A percentile compares a stretch with the other conserved stretches of the same genome.
Conservation (phyloP, 2,797 vertebrate genomes). For the Sebastes ruberrimus region DNA sequence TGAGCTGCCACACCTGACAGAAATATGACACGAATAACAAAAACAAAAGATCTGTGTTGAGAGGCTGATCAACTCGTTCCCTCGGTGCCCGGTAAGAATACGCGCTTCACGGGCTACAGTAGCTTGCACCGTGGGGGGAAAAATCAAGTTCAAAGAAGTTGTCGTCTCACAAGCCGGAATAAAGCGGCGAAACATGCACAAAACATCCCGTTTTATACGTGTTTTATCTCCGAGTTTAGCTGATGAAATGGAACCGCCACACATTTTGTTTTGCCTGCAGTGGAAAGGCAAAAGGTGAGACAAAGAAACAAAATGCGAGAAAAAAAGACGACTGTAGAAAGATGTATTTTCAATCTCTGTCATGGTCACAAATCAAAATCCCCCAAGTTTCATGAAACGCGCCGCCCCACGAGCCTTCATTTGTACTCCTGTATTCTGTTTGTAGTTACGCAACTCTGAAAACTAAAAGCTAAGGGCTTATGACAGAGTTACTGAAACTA, state of each 20-base stretch:
- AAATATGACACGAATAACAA: slow-evolving; percentile 75
- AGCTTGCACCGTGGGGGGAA: slow-evolving; percentile 52
- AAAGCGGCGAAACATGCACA: slow-evolving; percentile 72
- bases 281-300: slow-evolving; percentile 80
- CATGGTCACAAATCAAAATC: slow-evolving; percentile 75
- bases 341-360: slow-evolving; percentile 70
- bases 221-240: slow-evolving; percentile 76
- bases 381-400: slow-evolving; percentile 63
- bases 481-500: slow-evolving; percentile 69
- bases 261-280: slow-evolving; percentile 81
- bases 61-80: slow-evolving; percentile 69
- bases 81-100: slow-evolving; percentile 60
- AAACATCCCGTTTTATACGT: slow-evolving; percentile 68
- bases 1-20: slow-evolving; percentile 82
- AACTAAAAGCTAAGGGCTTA: slow-evolving; percentile 64
- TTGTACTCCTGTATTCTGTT: slow-evolving; percentile 71
- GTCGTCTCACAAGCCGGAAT: slow-evolving; percentile 69
- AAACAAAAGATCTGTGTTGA: slow-evolving; percentile 70
- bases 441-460: slow-evolving; percentile 60
- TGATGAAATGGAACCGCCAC: slow-evolving; percentile 71
- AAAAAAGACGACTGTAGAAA: slow-evolving; percentile 43
- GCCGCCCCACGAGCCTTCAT: slow-evolving; percentile 48
- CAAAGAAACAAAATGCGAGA: slow-evolving; percentile 57
- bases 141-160: slow-evolving; percentile 77
- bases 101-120: slow-evolving; percentile 57